Evolutionary conservation across 2,797 vertebrate genomes (phyloP), one percentile per base, ranked within the genome.

Genomic region (Alauda arvensis): DNA sequence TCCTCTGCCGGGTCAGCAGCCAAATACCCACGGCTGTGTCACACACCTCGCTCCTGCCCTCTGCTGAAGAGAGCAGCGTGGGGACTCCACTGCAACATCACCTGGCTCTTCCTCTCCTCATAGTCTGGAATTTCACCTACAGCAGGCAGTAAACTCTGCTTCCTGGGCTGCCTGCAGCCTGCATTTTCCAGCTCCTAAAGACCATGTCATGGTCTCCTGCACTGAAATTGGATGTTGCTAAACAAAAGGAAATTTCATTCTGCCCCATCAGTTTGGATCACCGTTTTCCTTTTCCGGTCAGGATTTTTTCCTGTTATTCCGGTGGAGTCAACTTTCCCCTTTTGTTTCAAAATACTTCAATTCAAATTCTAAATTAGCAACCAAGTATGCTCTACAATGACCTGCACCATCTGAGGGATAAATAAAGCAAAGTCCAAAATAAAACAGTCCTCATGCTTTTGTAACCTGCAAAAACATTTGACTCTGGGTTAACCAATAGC

Each of bases 181-280:
- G 52, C 43, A 5, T 43, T 81, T 67, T 25, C 49, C 51, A 60
- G 0, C 42, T 24, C 16, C 74, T 62, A 53, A 79, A 78, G 62
- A 87, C 42, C 62, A 8, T 1, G 19, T 46, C 69, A 66, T 43
- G 78, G 46, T 88, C 72, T 91, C 66, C 70, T 72, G 72, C 69
- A 42, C 81, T 34, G 31, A 80, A 89, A 91, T 11, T 55, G 59
- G 29, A 65, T 45, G 68, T 31, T 49, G 31, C 55, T 49, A 85
- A 88, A 91, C 61, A 68, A 84, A 91, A 87, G 52, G 51, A 74
- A 89, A 85, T 69, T 61, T 86, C 62, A 59, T 86, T 91, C 85
- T 89, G 85, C 83, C 70, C 68, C 83, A 68, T 90, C 75, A 55
- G 57, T 83, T 83, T 74, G 43, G 71, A 89, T 87, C 66, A 78